Evolutionary conservation across 2,113 vertebrate species (phyloP).

Genomic region (Proteles cristata): DNA sequence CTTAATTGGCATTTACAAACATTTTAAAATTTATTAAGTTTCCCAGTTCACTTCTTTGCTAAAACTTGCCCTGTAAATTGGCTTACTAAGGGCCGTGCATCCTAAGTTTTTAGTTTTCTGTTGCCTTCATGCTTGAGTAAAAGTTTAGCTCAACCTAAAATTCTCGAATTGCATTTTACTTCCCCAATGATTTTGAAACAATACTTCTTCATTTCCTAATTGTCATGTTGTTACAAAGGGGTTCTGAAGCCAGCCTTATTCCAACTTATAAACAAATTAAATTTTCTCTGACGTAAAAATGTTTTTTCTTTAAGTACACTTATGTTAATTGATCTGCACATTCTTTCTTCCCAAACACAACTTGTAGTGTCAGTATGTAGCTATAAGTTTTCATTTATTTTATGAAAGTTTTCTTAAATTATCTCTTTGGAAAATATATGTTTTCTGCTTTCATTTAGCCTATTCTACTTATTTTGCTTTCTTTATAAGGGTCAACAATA

Average conservation of each 20-base stretch:
- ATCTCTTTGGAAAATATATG: not conserved
- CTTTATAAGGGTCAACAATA: not conserved
- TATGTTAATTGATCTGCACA: not conserved
- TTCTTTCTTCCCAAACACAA: not conserved
- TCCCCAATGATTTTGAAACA: not conserved
- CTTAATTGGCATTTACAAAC: conserved; percentile 17
- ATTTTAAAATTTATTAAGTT: not conserved
- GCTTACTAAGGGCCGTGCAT: not conserved
- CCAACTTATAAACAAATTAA: not conserved
- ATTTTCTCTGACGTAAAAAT: not conserved
- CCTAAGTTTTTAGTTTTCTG: not conserved
- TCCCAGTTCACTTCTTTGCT: not conserved
- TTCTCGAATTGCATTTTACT: not conserved
- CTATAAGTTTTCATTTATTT: not conserved
- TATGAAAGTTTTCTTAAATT: not conserved
- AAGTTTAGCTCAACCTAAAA: not conserved
- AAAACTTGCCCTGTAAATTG: not conserved
- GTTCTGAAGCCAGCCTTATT: not conserved
- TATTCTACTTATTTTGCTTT: not conserved
- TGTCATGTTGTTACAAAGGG: not conserved
- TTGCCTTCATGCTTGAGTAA: not conserved
- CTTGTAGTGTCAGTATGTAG: not conserved
- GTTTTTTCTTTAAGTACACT: not conserved
- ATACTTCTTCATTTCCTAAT: not conserved
- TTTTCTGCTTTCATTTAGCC: not conserved